Base-by-base conservation (phyloP, 2,113 vertebrate genomes). In the Corythornis cristatus region DNA sequence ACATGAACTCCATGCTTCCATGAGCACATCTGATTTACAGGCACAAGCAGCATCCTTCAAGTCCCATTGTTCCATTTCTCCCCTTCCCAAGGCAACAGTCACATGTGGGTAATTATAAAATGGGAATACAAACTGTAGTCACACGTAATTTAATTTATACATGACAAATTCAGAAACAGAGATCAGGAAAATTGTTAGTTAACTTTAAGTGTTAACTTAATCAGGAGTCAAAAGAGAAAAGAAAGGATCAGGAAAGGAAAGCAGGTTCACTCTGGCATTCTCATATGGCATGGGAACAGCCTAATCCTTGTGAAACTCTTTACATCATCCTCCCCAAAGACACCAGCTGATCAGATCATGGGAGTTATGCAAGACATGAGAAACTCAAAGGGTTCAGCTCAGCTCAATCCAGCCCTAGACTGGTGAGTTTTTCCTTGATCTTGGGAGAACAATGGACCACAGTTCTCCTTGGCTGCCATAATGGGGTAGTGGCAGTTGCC, bases 1-100 rank as follows among this genome's bases (percentile, higher is more conserved):
- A 3, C 21, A 22, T 4, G 2, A 65, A 65, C 40, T 42, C 37
- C 1, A 0, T 19, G 2, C 23, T 78, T 75, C 71, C 57, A 40
- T 17, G 7, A 54, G 3, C 1, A 0, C 3, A 6, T 35, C 53
- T 72, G 43, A 60, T 64, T 67, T 42, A 35, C 35, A 72, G 40
- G n/a, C 29, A 86, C 8, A n/a, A 50, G 37, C 50, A 43, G n/a
- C 21, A 62, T 22, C 70, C 15, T 82, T 79, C 50, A 64, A 28
- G 8, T 61, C 4, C 3, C 25, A 17, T 10, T 22, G 2, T 23
- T 79, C 25, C 20, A 22, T 29, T 70, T 46, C 45, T 37, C 35
- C 19, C 12, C 33, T 71, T 50, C 46, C n/a, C 17, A 62, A 56
- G 82, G 62, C 4, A 50, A 9, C 19, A 31, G 1, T 54, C 25